Conservation (phyloP, 2,888 invertebrate genomes). For the Dryadula phaetusa region DNA sequence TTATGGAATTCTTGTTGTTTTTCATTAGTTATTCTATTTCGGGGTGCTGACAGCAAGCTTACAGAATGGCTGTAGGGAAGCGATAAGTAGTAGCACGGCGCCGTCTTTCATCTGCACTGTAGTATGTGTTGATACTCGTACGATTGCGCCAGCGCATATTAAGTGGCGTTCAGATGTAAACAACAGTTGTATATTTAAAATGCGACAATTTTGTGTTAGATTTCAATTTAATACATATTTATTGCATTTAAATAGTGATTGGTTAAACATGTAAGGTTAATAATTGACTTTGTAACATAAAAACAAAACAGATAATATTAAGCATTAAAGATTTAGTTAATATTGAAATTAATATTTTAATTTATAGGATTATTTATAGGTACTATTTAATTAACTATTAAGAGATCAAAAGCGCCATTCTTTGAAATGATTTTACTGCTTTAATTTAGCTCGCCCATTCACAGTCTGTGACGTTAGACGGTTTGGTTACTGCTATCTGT, state of each 20-base stretch:
- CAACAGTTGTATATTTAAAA: not conserved
- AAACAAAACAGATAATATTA: too few relatives aligned
- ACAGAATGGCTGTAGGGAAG: slow-evolving; percentile 70
- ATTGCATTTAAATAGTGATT: not conserved
- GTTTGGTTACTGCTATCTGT: slow-evolving; percentile 48
- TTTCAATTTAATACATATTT: not conserved
- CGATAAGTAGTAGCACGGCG: slow-evolving; percentile 78
- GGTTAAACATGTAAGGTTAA: too few relatives aligned
- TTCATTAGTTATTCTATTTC: slow-evolving; percentile 65
- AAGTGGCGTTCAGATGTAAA: slow-evolving; percentile 36
- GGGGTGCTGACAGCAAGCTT: slow-evolving; percentile 76
- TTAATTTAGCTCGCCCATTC: slow-evolving; percentile 46
- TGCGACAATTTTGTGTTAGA: not conserved
- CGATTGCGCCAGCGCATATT: slow-evolving; percentile 58
- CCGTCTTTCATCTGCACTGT: slow-evolving; percentile 77
- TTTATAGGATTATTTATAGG: not conserved
- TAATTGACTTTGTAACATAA: too few relatives aligned
- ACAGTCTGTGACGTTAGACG: slow-evolving; percentile 39
- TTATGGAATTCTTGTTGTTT: slow-evolving; percentile 39
- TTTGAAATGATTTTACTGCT: slow-evolving; percentile 50
- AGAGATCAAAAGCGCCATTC: slow-evolving; percentile 58
- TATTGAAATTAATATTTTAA: not conserved
- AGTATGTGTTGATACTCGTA: slow-evolving; percentile 68
- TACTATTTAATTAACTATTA: slow-evolving; percentile 22
- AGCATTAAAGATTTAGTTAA: too few relatives aligned